phyloP scores from a whole-genome alignment of 2,888 invertebrate genomes.

The Mythimna pallens region DNA sequence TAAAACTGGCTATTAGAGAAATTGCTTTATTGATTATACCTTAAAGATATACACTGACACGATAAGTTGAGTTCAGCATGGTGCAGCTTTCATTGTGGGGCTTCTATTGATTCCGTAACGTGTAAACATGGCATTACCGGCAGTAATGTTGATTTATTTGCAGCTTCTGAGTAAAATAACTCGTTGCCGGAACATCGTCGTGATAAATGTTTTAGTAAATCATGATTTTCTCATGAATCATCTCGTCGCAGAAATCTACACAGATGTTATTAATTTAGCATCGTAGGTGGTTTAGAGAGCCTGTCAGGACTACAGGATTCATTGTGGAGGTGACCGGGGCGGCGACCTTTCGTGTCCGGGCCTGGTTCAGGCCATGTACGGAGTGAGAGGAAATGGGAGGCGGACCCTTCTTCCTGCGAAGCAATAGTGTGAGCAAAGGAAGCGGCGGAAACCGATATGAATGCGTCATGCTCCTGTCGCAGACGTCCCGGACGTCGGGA shows the following conservation, averaged over 20 bases:
- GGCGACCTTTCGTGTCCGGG: no score
- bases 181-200: conserved; percentile 45
- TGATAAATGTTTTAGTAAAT: conserved; percentile 51
- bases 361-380: no score
- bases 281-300: not conserved
- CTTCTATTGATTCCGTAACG: conserved; percentile 37
- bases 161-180: conserved; percentile 41
- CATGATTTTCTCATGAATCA: conserved; percentile 25
- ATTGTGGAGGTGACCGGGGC: no score
- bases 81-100: conserved; percentile 30
- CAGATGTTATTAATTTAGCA: not conserved
- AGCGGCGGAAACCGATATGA: no score
- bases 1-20: conserved; percentile 55
- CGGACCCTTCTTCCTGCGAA: no score
- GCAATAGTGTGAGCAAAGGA: no score
- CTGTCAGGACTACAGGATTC: no score
- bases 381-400: no score
- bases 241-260: not conserved
- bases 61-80: conserved; percentile 30
- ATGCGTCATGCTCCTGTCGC: no score
- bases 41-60: conserved; percentile 25
- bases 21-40: conserved; percentile 47
- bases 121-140: conserved; percentile 42
- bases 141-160: conserved; percentile 52
- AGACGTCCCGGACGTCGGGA: no score